Evolutionary conservation across 2,797 vertebrate species (phyloP).

Genomic region (Sebastes hubbsi): DNA sequence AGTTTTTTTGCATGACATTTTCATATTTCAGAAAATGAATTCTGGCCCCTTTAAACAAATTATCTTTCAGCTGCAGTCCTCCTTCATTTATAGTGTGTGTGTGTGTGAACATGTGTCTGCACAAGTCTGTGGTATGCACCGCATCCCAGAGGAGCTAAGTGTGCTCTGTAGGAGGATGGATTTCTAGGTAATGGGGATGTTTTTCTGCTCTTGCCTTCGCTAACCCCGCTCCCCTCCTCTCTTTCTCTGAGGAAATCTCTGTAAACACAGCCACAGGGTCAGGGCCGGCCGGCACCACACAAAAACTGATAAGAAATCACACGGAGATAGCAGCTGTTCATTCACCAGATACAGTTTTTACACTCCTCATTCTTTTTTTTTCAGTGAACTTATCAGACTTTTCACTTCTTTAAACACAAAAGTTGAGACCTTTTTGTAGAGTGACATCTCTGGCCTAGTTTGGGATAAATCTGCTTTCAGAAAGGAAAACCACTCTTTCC

Average conservation of each 20-base stretch:
- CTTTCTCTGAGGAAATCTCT: constrained; percentile 42
- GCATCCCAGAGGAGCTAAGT: constrained; percentile 39
- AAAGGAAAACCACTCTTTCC: not conserved
- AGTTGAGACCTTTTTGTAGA: not conserved
- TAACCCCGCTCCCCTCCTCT: not conserved
- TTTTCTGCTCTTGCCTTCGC: not conserved
- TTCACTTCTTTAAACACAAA: not conserved
- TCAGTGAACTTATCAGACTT: not conserved
- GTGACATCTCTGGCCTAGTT: not conserved
- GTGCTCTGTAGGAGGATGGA: constrained; percentile 14
- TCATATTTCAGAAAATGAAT: not conserved
- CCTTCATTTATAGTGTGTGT: not conserved
- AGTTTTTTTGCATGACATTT: not conserved
- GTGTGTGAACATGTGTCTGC: constrained; percentile 35
- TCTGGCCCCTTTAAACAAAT: not conserved
- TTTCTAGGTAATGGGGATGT: constrained; percentile 49
- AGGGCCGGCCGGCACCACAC: constrained; percentile 17
- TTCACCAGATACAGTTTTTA: constrained; percentile 8
- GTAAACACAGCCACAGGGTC: constrained; percentile 58
- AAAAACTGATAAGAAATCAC: constrained; percentile 59
- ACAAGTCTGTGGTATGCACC: constrained; percentile 39
- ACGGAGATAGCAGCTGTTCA: constrained; percentile 34
- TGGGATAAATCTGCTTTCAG: not conserved
- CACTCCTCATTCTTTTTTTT: not conserved
- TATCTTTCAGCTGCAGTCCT: not conserved